Conservation (phyloP, 2,888 invertebrate genomes). For the Caenorhabditis sp. region DNA sequence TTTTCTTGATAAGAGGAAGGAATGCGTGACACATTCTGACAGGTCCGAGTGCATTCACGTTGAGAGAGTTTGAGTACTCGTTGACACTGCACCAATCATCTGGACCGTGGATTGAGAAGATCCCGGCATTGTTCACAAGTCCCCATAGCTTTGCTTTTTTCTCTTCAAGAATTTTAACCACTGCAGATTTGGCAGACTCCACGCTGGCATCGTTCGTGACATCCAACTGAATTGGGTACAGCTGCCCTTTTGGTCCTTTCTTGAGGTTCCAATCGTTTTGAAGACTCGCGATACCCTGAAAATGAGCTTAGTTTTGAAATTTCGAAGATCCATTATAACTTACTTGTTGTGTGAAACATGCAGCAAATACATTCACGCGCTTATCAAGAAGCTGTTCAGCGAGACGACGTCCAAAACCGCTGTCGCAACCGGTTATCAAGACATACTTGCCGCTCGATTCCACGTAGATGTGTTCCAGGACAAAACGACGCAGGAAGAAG, state of each 20-base stretch:
- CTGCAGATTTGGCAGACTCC: slow-evolving; percentile 88
- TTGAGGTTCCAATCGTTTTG: slow-evolving; percentile 34
- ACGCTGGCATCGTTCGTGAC: slow-evolving; percentile 87
- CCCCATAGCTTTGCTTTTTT: slow-evolving; percentile 94
- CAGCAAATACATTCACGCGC: slow-evolving; percentile 90
- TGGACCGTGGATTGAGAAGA: slow-evolving; percentile 91
- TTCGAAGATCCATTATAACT: not conserved
- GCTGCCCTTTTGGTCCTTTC: slow-evolving; percentile 66
- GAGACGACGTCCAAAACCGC: slow-evolving; percentile 83
- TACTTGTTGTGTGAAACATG: slow-evolving; percentile 86
- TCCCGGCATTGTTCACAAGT: slow-evolving; percentile 93
- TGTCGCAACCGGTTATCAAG: slow-evolving; percentile 75
- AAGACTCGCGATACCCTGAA: slow-evolving; percentile 65
- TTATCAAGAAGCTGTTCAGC: slow-evolving; percentile 85
- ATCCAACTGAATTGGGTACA: slow-evolving; percentile 87
- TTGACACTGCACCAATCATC: slow-evolving; percentile 93
- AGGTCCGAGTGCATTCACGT: slow-evolving; percentile 90
- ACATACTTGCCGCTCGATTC: slow-evolving; percentile 65
- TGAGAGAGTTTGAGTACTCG: slow-evolving; percentile 87
- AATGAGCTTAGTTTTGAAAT: not conserved
- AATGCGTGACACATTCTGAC: slow-evolving; percentile 80
- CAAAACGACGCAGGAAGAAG: slow-evolving; percentile 66
- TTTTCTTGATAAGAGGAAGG: slow-evolving; percentile 77
- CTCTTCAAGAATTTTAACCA: slow-evolving; percentile 70
- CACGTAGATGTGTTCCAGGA: slow-evolving; percentile 69